Percentiles rank a stretch among this genome's conserved stretches.
Evolutionary conservation across 2,888 invertebrate species (phyloP).

Genomic region (Onthophagus sagittarius): DNA sequence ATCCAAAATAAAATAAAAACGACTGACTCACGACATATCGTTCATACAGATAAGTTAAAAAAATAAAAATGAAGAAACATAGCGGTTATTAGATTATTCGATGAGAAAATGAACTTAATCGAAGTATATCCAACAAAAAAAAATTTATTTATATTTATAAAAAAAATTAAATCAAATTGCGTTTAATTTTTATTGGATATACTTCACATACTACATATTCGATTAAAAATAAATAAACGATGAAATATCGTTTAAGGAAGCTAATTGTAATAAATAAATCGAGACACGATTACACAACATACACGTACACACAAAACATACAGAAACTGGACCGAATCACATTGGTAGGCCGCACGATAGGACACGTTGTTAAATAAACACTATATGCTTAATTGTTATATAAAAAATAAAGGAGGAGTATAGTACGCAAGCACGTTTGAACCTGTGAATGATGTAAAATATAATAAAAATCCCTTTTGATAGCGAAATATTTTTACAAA

Average conservation of each 20-base stretch:
- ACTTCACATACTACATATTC: no score
- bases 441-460: slow-evolving; percentile 21
- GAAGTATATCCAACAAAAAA: neutral
- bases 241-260: neutral
- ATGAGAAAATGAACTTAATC: neutral
- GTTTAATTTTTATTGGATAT: no score
- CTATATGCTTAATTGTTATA: slow-evolving; percentile 34
- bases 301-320: slow-evolving; percentile 34
- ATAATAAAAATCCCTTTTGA: slow-evolving; percentile 11
- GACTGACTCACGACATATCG: slow-evolving; percentile 41
- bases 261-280: neutral
- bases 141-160: no score
- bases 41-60: slow-evolving; percentile 29
- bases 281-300: slow-evolving; percentile 29
- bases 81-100: slow-evolving; percentile 2
- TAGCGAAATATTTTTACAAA: slow-evolving; percentile 29
- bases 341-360: slow-evolving; percentile 1
- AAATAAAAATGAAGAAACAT: neutral
- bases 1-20: slow-evolving; percentile 16
- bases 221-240: neutral
- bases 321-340: slow-evolving; percentile 14
- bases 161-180: no score
- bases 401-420: neutral
- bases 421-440: slow-evolving; percentile 31
- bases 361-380: slow-evolving; percentile 44